Conservation (phyloP, 2,797 vertebrate genomes). For the Holocentrus rufus region DNA sequence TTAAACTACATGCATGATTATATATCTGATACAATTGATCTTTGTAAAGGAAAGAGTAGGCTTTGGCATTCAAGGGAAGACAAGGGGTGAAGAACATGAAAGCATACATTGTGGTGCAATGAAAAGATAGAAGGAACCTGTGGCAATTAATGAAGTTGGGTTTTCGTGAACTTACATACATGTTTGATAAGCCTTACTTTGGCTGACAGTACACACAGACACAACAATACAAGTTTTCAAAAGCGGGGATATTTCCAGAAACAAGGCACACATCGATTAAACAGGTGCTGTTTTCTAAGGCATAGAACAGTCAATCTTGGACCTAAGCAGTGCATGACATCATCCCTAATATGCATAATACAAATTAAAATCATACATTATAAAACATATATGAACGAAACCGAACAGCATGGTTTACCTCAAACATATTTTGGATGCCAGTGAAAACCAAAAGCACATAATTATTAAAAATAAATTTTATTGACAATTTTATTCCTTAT, state of each 20-base stretch:
- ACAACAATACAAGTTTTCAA: neutral
- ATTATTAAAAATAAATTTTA: constrained; percentile 4
- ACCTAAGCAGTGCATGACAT: constrained; percentile 2
- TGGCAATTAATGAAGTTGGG: neutral
- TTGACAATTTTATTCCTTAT: neutral
- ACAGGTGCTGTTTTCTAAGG: constrained; percentile 33
- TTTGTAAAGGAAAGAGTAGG: neutral
- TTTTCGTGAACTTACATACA: neutral
- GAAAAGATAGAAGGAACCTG: neutral
- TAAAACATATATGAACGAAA: constrained; percentile 24
- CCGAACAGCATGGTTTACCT: neutral
- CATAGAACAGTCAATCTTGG: constrained; percentile 31
- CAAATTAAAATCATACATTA: constrained; percentile 15
- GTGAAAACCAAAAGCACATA: constrained; percentile 4
- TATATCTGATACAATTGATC: neutral
- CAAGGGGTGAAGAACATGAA: neutral
- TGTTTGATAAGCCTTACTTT: constrained; percentile 31
- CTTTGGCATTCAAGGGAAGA: neutral
- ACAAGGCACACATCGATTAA: constrained; percentile 62
- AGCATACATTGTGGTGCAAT: neutral
- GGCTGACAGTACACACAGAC: constrained; percentile 19
- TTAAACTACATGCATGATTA: neutral
- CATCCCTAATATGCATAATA: constrained; percentile 15
- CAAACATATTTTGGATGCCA: neutral
- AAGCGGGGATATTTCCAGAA: neutral